Base-by-base conservation (phyloP, 2,113 vertebrate genomes). In the Caracal caracal region DNA sequence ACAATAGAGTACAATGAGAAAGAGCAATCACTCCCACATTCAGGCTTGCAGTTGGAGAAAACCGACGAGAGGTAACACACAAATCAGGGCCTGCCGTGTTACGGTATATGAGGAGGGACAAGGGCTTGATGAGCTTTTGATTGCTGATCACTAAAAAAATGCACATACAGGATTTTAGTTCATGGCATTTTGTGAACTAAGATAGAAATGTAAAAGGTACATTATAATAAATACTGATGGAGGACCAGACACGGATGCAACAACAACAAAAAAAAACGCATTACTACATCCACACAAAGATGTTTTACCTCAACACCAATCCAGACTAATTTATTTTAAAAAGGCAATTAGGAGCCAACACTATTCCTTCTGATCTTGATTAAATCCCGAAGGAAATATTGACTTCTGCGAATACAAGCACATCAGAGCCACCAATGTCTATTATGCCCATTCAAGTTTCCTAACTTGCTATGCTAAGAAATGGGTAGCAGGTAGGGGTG, bases 41-140 rank as follows among this genome's bases (percentile, higher is more conserved):
- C 5, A n/a, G 93, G 26, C 12, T 73, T 0, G 3, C 26, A 16
- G 26, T 0, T 15, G 65, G 30, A 53, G 49, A 85, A 80, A 76
- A 12, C 0, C 5, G 30, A 1, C 4, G 22, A 5, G 15, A 5
- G 0, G 7, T 0, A 22, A 78, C 0, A 3, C 28, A n/a, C 22
- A 51, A 2, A 68, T 78, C 84, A 35, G 80, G 9, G 33, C 22
- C n/a, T 28, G 70, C 17, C 10, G 65, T 28, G 22, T 20, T 53
- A 20, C 0, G 4, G 68, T 28, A 16, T 87, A 33, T 2, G 16
- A 63, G 26, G 47, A 80, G 56, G 47, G 20, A 53, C 19, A 49
- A 56, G 28, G 12, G 17, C 37, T 78, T 73, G 43, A 49, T 28
- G 40, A 56, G 56, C 35, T 79, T 71, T 33, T 83, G 53, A 24